A percentile compares a stretch with the other conserved stretches of the same genome.
phyloP scores from a whole-genome alignment of 2,797 vertebrate species.

The Chaetodon trifasciatus region DNA sequence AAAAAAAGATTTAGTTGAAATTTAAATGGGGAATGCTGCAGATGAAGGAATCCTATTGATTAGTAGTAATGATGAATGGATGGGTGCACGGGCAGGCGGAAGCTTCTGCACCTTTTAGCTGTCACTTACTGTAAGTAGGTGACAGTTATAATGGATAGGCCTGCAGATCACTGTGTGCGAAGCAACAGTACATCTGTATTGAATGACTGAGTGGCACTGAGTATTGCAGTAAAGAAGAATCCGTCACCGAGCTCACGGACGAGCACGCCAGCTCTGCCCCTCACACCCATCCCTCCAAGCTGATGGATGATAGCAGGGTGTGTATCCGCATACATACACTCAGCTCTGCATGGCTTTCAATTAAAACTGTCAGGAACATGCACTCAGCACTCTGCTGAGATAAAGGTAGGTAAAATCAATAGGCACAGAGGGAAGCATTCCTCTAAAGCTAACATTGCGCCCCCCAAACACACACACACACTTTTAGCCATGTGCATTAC shows the following conservation, averaged over 20 bases:
- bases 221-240: conserved; percentile 62
- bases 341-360: conserved; percentile 67
- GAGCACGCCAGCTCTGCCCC: conserved; percentile 20
- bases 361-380: conserved; percentile 67
- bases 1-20: conserved; percentile 9
- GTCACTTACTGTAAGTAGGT: conserved; percentile 37
- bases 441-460: conserved; percentile 38
- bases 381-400: conserved; percentile 60
- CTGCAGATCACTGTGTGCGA: conserved; percentile 30
- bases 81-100: background rate
- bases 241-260: conserved; percentile 56
- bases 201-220: conserved; percentile 47
- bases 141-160: conserved; percentile 62
- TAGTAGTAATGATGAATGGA: background rate
- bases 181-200: conserved; percentile 35
- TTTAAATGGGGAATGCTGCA: conserved; percentile 13
- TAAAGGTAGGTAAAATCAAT: conserved; percentile 73
- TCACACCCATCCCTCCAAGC: background rate
- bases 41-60: conserved; percentile 9
- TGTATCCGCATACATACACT: conserved; percentile 63
- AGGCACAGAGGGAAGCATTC: conserved; percentile 50
- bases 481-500: background rate
- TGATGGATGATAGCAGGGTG: conserved; percentile 68
- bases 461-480: background rate
- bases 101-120: conserved; percentile 31